Percentiles rank a stretch among this genome's conserved stretches.
phyloP scores from a whole-genome alignment of 2,113 vertebrate species.

The Alethe castanea region DNA sequence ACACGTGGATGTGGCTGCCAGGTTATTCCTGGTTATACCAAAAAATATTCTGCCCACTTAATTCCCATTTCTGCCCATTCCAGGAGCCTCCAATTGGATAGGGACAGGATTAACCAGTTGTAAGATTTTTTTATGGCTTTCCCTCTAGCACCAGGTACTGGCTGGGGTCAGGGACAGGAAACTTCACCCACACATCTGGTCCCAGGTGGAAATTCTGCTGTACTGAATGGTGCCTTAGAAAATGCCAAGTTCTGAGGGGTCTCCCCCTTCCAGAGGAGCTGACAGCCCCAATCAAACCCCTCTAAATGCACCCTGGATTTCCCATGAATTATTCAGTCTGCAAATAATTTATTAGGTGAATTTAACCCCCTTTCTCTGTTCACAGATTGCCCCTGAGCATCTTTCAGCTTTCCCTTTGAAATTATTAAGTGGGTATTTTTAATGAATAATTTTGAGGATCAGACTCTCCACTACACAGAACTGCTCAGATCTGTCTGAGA shows the following conservation, averaged over 20 bases:
- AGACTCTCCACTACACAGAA: not conserved
- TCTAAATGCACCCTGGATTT: not conserved
- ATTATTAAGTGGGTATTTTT: not conserved
- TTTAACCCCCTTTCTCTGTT: slow-evolving; percentile 40
- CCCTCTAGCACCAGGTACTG: not conserved
- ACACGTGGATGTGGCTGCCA: not conserved
- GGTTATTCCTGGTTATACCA: not conserved
- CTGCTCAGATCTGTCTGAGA: not conserved
- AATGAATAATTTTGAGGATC: not conserved
- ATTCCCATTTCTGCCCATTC: not conserved
- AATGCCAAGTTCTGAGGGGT: not conserved
- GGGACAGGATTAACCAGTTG: not conserved
- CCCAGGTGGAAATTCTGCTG: not conserved
- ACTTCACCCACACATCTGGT: not conserved
- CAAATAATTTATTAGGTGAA: slow-evolving; percentile 49
- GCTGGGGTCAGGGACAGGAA: not conserved
- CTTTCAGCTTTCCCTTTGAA: slow-evolving; percentile 33
- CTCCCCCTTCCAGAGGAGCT: not conserved
- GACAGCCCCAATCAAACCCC: not conserved
- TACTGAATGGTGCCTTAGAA: not conserved
- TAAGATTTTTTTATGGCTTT: not conserved
- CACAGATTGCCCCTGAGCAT: not conserved
- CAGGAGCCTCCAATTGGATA: not conserved
- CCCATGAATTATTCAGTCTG: slow-evolving; percentile 28
- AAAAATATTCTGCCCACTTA: not conserved